Evolutionary conservation across 2,888 invertebrate species (phyloP).

Genomic region (Vesta saturnalis): DNA sequence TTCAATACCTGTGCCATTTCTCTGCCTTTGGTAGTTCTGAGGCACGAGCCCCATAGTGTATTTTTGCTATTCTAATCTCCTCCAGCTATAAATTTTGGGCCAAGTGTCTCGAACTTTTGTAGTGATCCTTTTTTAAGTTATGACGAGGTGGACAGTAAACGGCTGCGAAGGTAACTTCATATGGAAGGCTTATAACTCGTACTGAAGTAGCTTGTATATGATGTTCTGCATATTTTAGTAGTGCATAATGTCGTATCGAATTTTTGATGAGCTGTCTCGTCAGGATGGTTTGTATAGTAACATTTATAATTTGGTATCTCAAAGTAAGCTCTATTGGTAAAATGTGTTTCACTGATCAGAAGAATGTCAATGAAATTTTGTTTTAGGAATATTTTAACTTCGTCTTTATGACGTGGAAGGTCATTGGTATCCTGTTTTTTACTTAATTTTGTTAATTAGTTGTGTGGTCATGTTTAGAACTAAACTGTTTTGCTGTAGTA

Average conservation of each 20-base stretch:
- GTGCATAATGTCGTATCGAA: not conserved
- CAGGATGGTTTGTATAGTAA: not conserved
- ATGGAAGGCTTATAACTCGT: no score
- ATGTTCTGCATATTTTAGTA: not conserved
- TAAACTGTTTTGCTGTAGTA: conserved; percentile 9
- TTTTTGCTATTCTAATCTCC: no score
- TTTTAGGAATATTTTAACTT: not conserved
- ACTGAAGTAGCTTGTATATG: no score
- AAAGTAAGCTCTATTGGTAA: no score
- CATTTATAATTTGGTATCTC: no score
- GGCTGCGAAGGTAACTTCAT: no score
- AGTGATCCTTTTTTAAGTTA: no score
- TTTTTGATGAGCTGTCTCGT: not conserved
- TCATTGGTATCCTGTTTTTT: not conserved
- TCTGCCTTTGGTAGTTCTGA: not conserved
- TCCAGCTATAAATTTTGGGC: no score
- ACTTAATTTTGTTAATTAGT: not conserved
- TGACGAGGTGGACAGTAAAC: no score
- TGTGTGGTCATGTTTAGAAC: conserved; percentile 5
- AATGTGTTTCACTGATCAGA: not conserved
- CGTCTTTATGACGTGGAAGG: not conserved
- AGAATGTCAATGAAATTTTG: not conserved
- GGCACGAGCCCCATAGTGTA: not conserved
- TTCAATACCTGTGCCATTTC: no score
- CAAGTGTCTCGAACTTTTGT: not conserved